A percentile compares a stretch with the other conserved stretches of the same genome.
Conservation (phyloP, 2,113 vertebrate species). For the human (Homo sapiens) region DNA sequence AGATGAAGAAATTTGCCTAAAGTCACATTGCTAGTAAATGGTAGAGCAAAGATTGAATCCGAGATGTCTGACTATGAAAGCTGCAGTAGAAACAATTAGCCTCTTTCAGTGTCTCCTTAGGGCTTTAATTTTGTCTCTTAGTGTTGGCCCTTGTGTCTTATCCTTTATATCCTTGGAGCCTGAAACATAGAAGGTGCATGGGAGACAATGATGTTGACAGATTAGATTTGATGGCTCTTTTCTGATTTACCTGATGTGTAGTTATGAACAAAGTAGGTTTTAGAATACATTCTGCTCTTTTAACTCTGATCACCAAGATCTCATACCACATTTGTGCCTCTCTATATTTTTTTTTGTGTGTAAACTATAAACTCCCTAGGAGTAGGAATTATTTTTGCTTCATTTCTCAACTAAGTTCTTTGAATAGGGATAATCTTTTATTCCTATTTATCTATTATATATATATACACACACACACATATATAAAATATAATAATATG, state of each 20-base stretch:
- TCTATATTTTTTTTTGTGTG: background rate
- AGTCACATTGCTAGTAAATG: background rate
- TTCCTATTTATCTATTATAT: too few relatives aligned
- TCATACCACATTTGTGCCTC: background rate
- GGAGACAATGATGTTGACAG: too few relatives aligned
- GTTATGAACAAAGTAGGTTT: background rate
- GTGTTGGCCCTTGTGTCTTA: background rate
- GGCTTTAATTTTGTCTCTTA: background rate
- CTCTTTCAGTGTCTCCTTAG: background rate
- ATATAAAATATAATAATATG: background rate
- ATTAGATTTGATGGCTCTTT: background rate
- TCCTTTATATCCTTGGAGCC: background rate
- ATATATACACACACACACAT: too few relatives aligned
- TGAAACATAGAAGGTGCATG: background rate
- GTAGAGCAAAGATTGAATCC: background rate
- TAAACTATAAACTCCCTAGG: background rate
- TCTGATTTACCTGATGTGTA: background rate
- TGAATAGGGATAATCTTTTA: background rate
- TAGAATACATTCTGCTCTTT: background rate
- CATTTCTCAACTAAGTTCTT: background rate
- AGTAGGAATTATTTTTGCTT: background rate
- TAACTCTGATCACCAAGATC: background rate
- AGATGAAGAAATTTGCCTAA: background rate
- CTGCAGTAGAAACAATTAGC: background rate
- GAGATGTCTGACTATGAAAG: background rate